phyloP scores from a whole-genome alignment of 2,888 invertebrate genomes.

The Acronicta aceris region DNA sequence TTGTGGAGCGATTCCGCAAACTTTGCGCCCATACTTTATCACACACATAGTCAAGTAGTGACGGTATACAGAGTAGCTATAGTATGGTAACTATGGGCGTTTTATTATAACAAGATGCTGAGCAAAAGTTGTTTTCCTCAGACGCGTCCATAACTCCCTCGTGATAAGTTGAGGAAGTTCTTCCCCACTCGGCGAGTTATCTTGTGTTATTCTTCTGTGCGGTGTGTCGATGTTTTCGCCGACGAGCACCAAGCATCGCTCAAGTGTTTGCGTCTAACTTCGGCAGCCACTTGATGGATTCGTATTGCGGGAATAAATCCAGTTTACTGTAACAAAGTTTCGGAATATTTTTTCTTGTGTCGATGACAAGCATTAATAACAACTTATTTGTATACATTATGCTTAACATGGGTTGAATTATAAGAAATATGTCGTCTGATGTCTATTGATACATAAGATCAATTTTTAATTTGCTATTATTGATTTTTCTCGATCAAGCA shows the following conservation, averaged over 20 bases:
- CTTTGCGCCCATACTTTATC: too few species aligned
- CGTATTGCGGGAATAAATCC: constrained; percentile 2
- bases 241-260: constrained; percentile 1
- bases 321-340: background rate
- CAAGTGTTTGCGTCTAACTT: constrained; percentile 11
- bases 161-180: constrained; percentile 25
- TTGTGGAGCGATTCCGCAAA: too few species aligned
- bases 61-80: too few species aligned
- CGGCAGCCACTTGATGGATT: constrained; percentile 2
- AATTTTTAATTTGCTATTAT: too few species aligned
- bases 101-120: background rate
- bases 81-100: background rate
- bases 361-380: background rate
- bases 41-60: too few species aligned
- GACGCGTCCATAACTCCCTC: constrained; percentile 8
- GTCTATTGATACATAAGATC: too few species aligned
- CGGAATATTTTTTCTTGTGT: background rate
- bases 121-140: constrained; percentile 11
- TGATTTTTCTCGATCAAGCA: too few species aligned
- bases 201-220: constrained; percentile 20
- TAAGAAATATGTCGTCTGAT: too few species aligned
- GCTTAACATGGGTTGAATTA: too few species aligned
- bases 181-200: constrained; percentile 24
- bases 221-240: constrained; percentile 24
- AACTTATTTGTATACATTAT: too few species aligned